Conservation (phyloP, 2,888 invertebrate genomes). For the Athalia circularis region DNA sequence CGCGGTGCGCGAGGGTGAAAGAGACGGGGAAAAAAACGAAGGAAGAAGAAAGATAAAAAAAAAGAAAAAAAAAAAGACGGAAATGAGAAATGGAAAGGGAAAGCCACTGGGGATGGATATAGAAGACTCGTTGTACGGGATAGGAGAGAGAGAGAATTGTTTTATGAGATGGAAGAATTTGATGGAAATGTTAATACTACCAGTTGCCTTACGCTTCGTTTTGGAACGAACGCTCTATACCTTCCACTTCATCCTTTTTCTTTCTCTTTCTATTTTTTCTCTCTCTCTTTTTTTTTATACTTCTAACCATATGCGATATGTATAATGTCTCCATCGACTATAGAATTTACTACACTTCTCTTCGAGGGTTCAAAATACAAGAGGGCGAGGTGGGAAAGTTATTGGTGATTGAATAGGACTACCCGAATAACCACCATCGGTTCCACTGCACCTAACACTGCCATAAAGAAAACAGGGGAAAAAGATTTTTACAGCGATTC, state of each 20-base stretch:
- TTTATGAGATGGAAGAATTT: slow-evolving; percentile 64
- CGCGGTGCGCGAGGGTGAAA: neutral
- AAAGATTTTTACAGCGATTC: too few relatives aligned
- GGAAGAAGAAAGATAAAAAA: neutral
- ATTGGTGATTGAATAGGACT: too few relatives aligned
- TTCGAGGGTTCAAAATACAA: neutral
- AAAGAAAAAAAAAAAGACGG: neutral
- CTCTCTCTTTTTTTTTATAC: neutral
- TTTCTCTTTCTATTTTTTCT: too few relatives aligned
- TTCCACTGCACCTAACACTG: too few relatives aligned
- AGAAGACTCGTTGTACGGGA: neutral
- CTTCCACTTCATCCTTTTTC: too few relatives aligned
- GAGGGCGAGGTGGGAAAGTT: too few relatives aligned
- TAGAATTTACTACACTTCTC: neutral
- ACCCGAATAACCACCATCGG: too few relatives aligned
- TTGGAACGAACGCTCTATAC: too few relatives aligned
- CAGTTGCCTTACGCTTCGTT: slow-evolving; percentile 10
- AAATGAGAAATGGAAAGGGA: neutral
- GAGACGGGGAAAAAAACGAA: neutral
- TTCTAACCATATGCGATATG: too few relatives aligned
- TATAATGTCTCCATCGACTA: too few relatives aligned
- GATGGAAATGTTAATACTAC: slow-evolving; percentile 63
- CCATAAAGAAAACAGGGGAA: too few relatives aligned
- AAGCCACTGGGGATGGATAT: neutral
- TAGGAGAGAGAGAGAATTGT: slow-evolving; percentile 51